These are phyloP conservation scores for Hylomyscus alleni DNA, from an alignment of 2,797 vertebrate species.

Conservation along the genomic window DNA sequence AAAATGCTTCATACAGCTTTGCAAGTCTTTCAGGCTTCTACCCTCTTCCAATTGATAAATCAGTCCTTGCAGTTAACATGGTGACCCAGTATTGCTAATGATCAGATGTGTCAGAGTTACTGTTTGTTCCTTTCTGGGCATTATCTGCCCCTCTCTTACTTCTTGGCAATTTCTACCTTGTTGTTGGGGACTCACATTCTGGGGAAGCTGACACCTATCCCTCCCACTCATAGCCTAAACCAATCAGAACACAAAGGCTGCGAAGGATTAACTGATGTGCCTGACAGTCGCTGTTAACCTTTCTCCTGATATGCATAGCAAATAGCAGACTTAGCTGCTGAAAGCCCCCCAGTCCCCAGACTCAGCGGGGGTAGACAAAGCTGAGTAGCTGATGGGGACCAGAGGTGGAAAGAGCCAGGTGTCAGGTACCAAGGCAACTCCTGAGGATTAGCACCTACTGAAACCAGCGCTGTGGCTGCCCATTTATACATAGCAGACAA, in stretches of 20 bases:
- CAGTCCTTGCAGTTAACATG: background rate
- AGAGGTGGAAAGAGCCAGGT: conserved; percentile 1
- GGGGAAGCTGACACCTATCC: background rate
- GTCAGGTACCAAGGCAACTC: background rate
- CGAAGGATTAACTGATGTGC: background rate
- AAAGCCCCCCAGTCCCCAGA: background rate
- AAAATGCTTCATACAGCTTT: background rate
- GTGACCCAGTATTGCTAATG: conserved; percentile 34
- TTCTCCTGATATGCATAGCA: background rate
- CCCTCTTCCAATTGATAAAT: background rate
- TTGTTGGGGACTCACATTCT: background rate
- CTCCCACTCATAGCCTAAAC: background rate
- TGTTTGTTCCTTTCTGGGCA: background rate
- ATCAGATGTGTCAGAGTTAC: background rate
- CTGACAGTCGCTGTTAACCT: background rate
- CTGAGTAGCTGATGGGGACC: background rate
- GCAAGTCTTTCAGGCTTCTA: background rate
- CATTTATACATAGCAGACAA: background rate
- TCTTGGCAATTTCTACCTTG: background rate
- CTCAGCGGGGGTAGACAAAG: background rate
- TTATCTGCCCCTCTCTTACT: background rate
- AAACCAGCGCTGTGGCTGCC: background rate
- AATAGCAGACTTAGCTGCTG: background rate
- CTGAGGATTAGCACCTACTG: background rate
- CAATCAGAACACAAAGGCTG: background rate